Percentiles rank a stretch among this genome's conserved stretches.
These are phyloP conservation scores for Colletes latitarsis DNA, from an alignment of 1,140 invertebrate genomes.

Conservation along the genomic window DNA sequence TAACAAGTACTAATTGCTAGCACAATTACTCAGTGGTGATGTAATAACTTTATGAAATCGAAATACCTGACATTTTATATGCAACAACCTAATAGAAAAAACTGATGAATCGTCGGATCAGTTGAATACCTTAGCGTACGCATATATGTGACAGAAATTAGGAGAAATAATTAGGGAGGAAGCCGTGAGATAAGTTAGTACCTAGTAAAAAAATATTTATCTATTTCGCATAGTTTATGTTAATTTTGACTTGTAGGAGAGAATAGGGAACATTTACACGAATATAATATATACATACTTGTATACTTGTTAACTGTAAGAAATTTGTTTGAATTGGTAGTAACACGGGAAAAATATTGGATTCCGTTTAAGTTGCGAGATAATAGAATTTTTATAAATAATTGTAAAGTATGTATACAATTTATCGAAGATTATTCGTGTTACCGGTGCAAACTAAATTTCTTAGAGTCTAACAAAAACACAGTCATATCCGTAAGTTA, in stretches of 20 bases:
- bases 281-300: constrained; percentile 12
- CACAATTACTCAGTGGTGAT: too few species aligned
- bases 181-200: constrained; percentile 7
- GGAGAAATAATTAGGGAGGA: not conserved
- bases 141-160: not conserved
- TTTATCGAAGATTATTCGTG: not conserved
- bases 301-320: constrained; percentile 4
- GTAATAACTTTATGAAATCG: too few species aligned
- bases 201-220: constrained; percentile 27
- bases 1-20: too few species aligned
- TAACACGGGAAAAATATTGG: not conserved
- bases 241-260: constrained; percentile 18
- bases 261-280: constrained; percentile 13
- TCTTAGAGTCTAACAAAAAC: constrained; percentile 27
- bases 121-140: constrained; percentile 8
- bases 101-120: not conserved
- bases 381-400: constrained; percentile 32
- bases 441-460: constrained; percentile 20
- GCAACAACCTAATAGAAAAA: not conserved
- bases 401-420: constrained; percentile 18
- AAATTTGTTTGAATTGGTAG: constrained; percentile 11
- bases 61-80: too few species aligned
- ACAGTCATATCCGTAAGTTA: constrained; percentile 37
- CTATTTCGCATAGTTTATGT: constrained; percentile 17
- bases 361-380: not conserved